Base-by-base conservation (phyloP, 2,888 invertebrate species). In the Nymphalis c-album region DNA sequence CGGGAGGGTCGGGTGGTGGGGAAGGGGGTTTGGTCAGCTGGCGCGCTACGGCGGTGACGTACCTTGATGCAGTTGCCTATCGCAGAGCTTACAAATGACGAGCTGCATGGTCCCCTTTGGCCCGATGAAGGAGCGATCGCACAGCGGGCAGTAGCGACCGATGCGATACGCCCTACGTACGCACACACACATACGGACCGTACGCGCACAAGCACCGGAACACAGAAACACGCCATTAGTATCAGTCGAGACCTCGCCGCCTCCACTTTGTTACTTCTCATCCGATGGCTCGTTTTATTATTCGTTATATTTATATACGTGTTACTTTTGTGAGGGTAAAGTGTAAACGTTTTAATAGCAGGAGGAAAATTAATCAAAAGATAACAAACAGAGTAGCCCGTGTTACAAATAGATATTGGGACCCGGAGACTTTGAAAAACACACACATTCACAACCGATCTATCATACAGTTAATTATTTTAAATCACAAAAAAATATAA, bases 101-200 rank as follows among this genome's bases (percentile, higher is more conserved):
- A 93, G 92, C 87, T 94, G 94, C 93, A 94, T 93, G 84, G 94
- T 94, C 87, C 94, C 94, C 90, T 94, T 94, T 85, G 93, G 93
- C 82, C 93, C 94, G 92, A 93, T 93, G 93, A 94, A 94, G 89
- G 94, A 94, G 90, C 94, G 94, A 83, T 94, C 94, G 93, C 95
- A 95, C 86, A 94, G 93, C 82, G 94, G 94, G 91, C 95, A 95
- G 93, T 94, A 95, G 87, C 94, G 94, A 88, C 95, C 95, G 91
- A 94, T 95, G 90, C 94, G 94, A 93, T 94, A 95, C 85, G 94
- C 93, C 93, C 95, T 94, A 90, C 80, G 85, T 82, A 85, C 89
- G 84, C 87, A 88, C 88, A 88, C 90, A 90, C 88, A 80, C 80
- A 78, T 85, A 89, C 88, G 85, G 81, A 85, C 84, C 88, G 86